Evolutionary conservation across 2,113 vertebrate genomes (phyloP).

Genomic region (Mus spicilegus): DNA sequence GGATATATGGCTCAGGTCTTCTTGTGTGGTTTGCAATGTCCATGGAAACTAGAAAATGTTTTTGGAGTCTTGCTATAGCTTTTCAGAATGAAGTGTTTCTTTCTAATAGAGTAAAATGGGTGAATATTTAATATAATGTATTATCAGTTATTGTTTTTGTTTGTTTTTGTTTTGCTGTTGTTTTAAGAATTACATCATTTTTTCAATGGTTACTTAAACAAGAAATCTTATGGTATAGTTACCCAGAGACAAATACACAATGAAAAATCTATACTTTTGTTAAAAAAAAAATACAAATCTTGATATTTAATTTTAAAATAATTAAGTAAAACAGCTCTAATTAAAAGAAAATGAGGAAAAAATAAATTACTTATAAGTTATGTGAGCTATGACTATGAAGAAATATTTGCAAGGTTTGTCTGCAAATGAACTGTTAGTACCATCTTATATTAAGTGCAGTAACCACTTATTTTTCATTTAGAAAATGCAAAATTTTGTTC

Average conservation of each 20-base stretch:
- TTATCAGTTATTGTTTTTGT: neutral
- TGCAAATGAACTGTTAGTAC: slow-evolving; percentile 56
- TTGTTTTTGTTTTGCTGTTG: no score
- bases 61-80: neutral
- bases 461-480: slow-evolving; percentile 83
- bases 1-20: neutral
- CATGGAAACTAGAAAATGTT: neutral
- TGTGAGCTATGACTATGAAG: neutral
- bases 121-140: neutral
- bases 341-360: neutral
- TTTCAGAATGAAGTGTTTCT: neutral
- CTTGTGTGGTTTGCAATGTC: no score
- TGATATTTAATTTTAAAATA: neutral
- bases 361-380: neutral
- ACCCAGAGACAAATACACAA: neutral
- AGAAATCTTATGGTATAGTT: neutral
- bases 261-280: neutral
- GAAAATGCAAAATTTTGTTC: slow-evolving; percentile 73
- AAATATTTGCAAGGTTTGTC: slow-evolving; percentile 51
- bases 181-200: neutral
- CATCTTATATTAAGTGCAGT: slow-evolving; percentile 57
- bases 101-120: neutral
- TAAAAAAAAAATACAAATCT: neutral
- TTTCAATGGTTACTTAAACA: neutral
- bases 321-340: neutral